Evolutionary conservation across 2,113 vertebrate genomes (phyloP).

Genomic region (Porphyrio hochstetteri): DNA sequence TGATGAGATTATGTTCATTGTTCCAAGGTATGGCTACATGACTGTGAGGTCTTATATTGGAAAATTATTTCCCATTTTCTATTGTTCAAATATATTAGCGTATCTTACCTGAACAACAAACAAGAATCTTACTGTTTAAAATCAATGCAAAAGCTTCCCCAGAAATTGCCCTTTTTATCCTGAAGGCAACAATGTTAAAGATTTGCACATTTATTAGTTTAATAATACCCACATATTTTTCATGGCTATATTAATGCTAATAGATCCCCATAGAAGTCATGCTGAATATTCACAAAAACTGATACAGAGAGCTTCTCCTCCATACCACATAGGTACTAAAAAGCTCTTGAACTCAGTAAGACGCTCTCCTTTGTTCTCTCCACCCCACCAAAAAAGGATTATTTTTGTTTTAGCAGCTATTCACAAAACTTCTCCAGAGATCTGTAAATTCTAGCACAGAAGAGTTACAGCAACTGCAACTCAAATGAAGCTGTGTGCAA

Average conservation of each 20-base stretch:
- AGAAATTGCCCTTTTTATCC: neutral
- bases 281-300: neutral
- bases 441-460: neutral
- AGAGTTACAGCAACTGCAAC: neutral
- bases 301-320: neutral
- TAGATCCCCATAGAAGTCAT: neutral
- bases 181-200: neutral
- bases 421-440: neutral
- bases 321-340: neutral
- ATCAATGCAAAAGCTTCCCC: neutral
- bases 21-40: neutral
- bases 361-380: neutral
- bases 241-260: neutral
- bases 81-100: neutral
- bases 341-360: neutral
- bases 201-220: neutral
- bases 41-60: neutral
- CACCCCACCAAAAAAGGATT: neutral
- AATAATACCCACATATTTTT: neutral
- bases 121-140: neutral
- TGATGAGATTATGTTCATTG: neutral
- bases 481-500: neutral
- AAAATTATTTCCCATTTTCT: slow-evolving; percentile 16
- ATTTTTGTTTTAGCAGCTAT: neutral
- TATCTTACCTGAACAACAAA: slow-evolving; percentile 8